Percentiles rank a stretch among this genome's conserved stretches.
phyloP scores from a whole-genome alignment of 2,113 vertebrate species.

The Heterotilapia buettikoferi region DNA sequence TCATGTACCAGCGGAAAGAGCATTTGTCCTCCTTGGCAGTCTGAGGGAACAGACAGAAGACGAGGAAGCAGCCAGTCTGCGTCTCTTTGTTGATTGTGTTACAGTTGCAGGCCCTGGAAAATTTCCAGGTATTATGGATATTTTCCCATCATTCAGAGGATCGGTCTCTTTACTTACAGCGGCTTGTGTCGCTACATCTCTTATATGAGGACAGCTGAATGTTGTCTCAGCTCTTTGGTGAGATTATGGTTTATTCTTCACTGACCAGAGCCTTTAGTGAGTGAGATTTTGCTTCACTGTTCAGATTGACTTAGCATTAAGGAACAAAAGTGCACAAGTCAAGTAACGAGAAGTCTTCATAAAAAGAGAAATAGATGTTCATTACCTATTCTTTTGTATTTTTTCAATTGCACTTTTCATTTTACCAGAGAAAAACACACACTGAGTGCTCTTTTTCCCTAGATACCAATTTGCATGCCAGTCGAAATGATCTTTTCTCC shows the following conservation, averaged over 20 bases:
- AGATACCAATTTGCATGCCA: neutral
- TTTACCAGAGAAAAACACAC: neutral
- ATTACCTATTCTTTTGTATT: neutral
- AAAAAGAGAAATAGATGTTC: neutral
- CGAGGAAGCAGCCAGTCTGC: constrained; percentile 32
- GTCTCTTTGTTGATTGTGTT: neutral
- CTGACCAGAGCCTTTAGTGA: neutral
- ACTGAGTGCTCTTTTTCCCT: neutral
- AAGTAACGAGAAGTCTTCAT: neutral
- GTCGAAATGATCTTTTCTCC: constrained; percentile 4
- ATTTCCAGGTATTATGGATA: constrained; percentile 1
- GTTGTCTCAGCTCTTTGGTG: neutral
- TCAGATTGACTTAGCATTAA: neutral
- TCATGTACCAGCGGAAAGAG: constrained; percentile 44
- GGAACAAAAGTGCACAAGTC: neutral
- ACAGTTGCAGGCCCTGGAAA: neutral
- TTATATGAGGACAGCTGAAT: neutral
- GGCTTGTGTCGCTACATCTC: neutral
- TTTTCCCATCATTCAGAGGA: neutral
- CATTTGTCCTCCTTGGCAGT: constrained; percentile 47
- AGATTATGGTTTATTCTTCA: neutral
- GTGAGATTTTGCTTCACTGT: neutral
- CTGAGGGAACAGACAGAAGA: constrained; percentile 39
- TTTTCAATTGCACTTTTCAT: neutral
- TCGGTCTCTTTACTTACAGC: neutral